Evolutionary conservation across 2,888 invertebrate genomes (phyloP).

Genomic region (Microdon myrmicae): DNA sequence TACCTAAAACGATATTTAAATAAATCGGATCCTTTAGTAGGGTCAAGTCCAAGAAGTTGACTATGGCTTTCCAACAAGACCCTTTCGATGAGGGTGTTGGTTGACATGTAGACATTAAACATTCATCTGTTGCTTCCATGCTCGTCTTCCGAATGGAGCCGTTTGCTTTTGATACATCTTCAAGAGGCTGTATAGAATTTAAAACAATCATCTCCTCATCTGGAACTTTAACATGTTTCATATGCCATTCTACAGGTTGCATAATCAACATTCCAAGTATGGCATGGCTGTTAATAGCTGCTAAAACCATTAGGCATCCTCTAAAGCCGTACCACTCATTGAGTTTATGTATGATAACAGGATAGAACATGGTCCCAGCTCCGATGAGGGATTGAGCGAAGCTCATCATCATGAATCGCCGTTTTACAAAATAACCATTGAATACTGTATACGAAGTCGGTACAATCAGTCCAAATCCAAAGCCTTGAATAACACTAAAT

Average conservation of each 20-base stretch:
- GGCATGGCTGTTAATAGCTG: slow-evolving; percentile 75
- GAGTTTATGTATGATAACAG: slow-evolving; percentile 72
- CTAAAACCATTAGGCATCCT: slow-evolving; percentile 75
- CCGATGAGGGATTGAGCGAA: slow-evolving; percentile 79
- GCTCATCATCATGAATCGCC: slow-evolving; percentile 78
- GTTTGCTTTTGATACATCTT: slow-evolving; percentile 15
- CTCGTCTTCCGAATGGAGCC: not conserved
- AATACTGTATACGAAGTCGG: slow-evolving; percentile 79
- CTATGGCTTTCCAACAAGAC: slow-evolving; percentile 68
- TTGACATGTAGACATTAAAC: slow-evolving; percentile 35
- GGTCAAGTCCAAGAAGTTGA: slow-evolving; percentile 72
- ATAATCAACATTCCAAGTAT: slow-evolving; percentile 77
- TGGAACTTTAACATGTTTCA: slow-evolving; percentile 68
- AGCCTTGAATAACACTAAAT: slow-evolving; percentile 75
- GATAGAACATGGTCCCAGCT: slow-evolving; percentile 75
- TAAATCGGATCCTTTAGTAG: slow-evolving; percentile 74
- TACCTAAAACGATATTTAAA: slow-evolving; percentile 77
- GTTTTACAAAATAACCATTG: slow-evolving; percentile 78
- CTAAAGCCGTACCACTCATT: slow-evolving; percentile 75
- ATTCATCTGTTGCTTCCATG: slow-evolving; percentile 16
- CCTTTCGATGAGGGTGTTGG: slow-evolving; percentile 44
- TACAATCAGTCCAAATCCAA: slow-evolving; percentile 78
- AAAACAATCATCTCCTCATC: slow-evolving; percentile 58
- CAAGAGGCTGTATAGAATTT: slow-evolving; percentile 30
- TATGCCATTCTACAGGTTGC: slow-evolving; percentile 81